Base-by-base conservation (phyloP, 2,888 invertebrate species). In the Drosophila quinaria region DNA sequence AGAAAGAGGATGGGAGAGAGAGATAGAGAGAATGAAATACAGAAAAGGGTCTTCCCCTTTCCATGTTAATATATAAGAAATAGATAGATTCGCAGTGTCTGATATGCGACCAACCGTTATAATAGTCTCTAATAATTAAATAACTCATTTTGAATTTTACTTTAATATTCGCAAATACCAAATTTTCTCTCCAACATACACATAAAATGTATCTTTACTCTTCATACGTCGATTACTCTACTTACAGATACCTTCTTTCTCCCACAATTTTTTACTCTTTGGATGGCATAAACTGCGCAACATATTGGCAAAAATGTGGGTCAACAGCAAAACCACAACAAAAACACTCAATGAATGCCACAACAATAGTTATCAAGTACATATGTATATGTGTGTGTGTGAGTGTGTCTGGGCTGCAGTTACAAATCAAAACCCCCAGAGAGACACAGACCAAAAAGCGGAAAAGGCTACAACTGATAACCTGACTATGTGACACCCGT, bases 271-370 rank as follows among this genome's bases (percentile, higher is more conserved):
- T 44, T 29, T 39, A 15, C 41, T 61, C 19, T 33, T 13, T 42
- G 39, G 25, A 39, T 47, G 67, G 67, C 76, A 62, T 37, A 69
- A 76, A 79, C 69, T 72, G 80, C 60, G 80, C 83, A 88, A 80
- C 75, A 83, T 87, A 84, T 84, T 87, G 89, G 84, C 84, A 63
- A 67, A 87, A 89, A 85, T 76, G 87, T 85, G 85, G 89, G 89
- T 89, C 84, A 85, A 87, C 80, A 74, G 68, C 77, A 70, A 83
- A 79, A 69, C 76, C 82, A 65, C 82, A 72, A 78, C 85, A 89
- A 85, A 84, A 81, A 84, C 70, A 76, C 74, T 72, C 87, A 89
- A 87, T 87, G 89, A 89, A 89, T 62, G 75, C 75, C 75, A 75
- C 73, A 83, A 88, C 80, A 74, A 87, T 75, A 67, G 75, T 56